These are phyloP conservation scores for Amniataba percoides DNA, from an alignment of 2,797 vertebrate species.

Conservation along the genomic window DNA sequence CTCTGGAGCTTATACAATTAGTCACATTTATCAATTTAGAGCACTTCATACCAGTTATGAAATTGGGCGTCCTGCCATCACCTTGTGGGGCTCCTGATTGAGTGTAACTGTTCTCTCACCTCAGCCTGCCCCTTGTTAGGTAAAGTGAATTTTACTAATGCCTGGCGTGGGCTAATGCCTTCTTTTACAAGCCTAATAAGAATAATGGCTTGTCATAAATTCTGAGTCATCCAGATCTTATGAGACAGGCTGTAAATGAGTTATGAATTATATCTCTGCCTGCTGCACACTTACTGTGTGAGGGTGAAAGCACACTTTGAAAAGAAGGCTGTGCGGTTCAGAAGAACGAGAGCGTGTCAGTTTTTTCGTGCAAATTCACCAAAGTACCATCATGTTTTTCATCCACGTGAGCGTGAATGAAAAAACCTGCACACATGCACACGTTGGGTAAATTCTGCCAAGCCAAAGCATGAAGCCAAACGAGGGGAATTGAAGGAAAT, in stretches of 20 bases:
- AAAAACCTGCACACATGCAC: constrained; percentile 8
- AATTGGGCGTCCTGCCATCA: constrained; percentile 78
- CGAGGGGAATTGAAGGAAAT: constrained; percentile 38
- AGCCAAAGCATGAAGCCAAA: constrained; percentile 36
- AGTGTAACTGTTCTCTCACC: constrained; percentile 75
- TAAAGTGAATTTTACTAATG: constrained; percentile 84
- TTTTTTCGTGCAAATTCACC: constrained; percentile 10
- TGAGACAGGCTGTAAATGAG: constrained; percentile 83
- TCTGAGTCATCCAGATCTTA: constrained; percentile 81
- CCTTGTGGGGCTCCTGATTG: constrained; percentile 76
- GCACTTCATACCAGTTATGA: constrained; percentile 63
- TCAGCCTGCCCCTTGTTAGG: constrained; percentile 78
- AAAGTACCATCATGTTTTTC: not conserved
- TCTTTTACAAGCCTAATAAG: constrained; percentile 85
- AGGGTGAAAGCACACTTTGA: constrained; percentile 48
- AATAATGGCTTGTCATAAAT: constrained; percentile 82
- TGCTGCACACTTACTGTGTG: constrained; percentile 51
- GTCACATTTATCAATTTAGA: constrained; percentile 63
- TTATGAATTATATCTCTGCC: constrained; percentile 80
- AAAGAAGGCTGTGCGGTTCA: constrained; percentile 27
- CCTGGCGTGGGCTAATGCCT: constrained; percentile 78
- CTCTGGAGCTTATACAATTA: constrained; percentile 37
- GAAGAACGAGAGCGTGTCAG: constrained; percentile 9
- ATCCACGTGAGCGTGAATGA: constrained; percentile 17
- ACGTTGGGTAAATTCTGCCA: constrained; percentile 24